These are phyloP conservation scores for Semnornis frantzii DNA, from an alignment of 2,113 vertebrate species.

Conservation along the genomic window DNA sequence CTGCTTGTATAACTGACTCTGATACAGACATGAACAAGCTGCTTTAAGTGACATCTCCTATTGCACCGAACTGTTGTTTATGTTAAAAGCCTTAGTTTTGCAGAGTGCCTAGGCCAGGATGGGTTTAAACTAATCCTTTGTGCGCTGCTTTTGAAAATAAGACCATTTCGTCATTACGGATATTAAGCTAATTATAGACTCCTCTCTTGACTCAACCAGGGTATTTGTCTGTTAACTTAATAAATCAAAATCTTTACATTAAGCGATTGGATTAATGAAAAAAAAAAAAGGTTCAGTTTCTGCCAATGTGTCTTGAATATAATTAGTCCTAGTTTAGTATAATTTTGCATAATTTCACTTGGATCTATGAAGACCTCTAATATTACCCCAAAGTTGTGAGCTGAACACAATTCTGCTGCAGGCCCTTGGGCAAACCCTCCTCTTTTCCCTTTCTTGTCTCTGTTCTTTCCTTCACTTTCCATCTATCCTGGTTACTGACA, in stretches of 20 bases:
- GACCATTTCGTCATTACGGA: background rate
- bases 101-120: background rate
- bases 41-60: background rate
- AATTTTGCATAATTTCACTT: background rate
- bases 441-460: background rate
- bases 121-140: background rate
- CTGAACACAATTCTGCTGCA: background rate
- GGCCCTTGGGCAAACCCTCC: background rate
- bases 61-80: background rate
- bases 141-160: background rate
- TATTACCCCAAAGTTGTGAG: accelerated
- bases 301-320: background rate
- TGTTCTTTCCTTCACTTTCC: background rate
- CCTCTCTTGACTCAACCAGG: background rate
- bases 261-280: background rate
- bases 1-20: background rate
- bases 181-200: background rate
- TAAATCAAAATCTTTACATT: background rate
- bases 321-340: background rate
- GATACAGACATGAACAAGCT: background rate
- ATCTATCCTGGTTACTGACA: background rate
- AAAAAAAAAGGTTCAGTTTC: background rate
- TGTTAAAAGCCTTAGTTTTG: background rate
- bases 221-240: background rate
- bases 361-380: background rate